Conservation (phyloP, 2,888 invertebrate species). For the Lasioglossum morio region DNA sequence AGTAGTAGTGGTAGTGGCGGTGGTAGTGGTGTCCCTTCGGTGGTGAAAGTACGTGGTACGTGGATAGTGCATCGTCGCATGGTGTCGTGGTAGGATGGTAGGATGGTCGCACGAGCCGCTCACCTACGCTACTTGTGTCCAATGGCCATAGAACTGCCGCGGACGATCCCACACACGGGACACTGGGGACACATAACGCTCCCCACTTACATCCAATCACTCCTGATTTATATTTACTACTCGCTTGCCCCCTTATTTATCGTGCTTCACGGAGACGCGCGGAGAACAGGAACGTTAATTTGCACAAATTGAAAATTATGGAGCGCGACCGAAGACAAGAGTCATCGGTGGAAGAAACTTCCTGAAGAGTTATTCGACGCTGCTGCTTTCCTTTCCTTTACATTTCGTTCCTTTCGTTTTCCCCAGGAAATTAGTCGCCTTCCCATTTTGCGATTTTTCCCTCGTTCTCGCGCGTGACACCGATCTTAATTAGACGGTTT, state of each 20-base stretch:
- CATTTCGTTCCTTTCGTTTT: not conserved
- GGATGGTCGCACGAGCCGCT: slow-evolving; percentile 51
- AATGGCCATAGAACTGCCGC: slow-evolving; percentile 70
- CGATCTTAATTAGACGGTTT: slow-evolving; percentile 29
- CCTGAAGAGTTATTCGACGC: slow-evolving; percentile 24
- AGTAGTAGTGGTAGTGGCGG: not conserved
- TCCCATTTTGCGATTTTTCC: slow-evolving; percentile 19
- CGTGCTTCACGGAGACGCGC: slow-evolving; percentile 80
- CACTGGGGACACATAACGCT: slow-evolving; percentile 85
- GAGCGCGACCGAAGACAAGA: slow-evolving; percentile 62
- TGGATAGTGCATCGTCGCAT: slow-evolving; percentile 58
- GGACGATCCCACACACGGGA: slow-evolving; percentile 83
- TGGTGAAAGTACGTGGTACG: slow-evolving; percentile 52
- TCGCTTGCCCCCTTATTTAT: slow-evolving; percentile 84
- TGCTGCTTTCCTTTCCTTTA: not conserved
- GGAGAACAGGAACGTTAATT: slow-evolving; percentile 83
- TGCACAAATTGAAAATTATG: slow-evolving; percentile 84
- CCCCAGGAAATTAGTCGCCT: slow-evolving; percentile 32
- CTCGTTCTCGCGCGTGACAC: slow-evolving; percentile 5
- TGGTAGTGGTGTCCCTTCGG: slow-evolving; percentile 44
- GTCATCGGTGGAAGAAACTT: slow-evolving; percentile 39
- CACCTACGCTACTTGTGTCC: slow-evolving; percentile 47
- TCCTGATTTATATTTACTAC: slow-evolving; percentile 85
- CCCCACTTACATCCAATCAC: slow-evolving; percentile 85
- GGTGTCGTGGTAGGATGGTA: not conserved